Evolutionary conservation across 2,888 invertebrate species (phyloP), one percentile per base, ranked within the genome.

Genomic region (Amphimallon solstitiale): DNA sequence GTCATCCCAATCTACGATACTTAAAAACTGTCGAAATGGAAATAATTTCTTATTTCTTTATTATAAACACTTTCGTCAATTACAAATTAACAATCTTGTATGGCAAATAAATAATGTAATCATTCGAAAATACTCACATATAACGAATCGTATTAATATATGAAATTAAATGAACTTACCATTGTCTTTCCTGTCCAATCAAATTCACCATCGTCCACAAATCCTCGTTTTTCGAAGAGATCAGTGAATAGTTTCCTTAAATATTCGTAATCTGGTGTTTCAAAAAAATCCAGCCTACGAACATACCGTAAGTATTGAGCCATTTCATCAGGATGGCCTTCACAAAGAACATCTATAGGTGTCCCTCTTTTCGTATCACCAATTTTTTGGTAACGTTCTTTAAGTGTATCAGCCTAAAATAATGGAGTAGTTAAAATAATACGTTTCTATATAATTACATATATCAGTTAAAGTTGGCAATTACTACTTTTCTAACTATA

Each of bases 371-470:
- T 99, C 75, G 98, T 99, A 85, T 99, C 99, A 78, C 99, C 99
- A 83, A 99, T 99, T 88, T 98, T 99, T 88, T 99, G 98, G 88
- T 99, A 99, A 83, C 99, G 88, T 86, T 99, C 98, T 88, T 99
- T 99, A 80, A 99, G 89, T 79, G 98, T 99, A 85, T 98, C 98
- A 78, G 98, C 98, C 71, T 72, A 51, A 7, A 71, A 56, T 14
- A 15, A 14, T 0, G 48, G 43, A 14, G 45, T 15, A 15, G 9
- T 15, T 23, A 54, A n/a, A 54, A 54, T 4, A 14, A 34, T 7
- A 34, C n/a, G n/a, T n/a, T n/a, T n/a, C n/a, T n/a, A n/a, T n/a
- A n/a, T n/a, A n/a, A n/a, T n/a, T n/a, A n/a, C n/a, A n/a, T n/a
- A n/a, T n/a, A n/a, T n/a, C n/a, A n/a, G n/a, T n/a, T n/a, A n/a